Evolutionary conservation across 2,113 vertebrate genomes (phyloP).

Genomic region (Podilymbus podiceps): DNA sequence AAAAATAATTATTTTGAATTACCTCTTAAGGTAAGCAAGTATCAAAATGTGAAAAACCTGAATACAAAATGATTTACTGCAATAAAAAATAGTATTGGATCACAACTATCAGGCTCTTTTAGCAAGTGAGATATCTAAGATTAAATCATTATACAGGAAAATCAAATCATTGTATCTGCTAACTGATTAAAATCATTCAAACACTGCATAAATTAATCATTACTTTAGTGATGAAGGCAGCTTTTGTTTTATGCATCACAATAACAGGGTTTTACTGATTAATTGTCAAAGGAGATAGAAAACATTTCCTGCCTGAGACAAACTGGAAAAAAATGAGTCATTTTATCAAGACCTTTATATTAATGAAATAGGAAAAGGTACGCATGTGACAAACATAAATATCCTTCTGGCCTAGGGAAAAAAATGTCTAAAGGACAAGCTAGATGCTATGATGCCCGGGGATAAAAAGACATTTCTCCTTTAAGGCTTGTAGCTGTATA

Average conservation of each 20-base stretch:
- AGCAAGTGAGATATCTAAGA: not conserved
- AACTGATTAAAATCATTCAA: conserved; percentile 41
- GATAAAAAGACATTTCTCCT: not conserved
- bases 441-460: not conserved
- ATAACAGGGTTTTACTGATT: conserved; percentile 6
- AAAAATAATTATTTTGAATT: not conserved
- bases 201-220: conserved; percentile 50
- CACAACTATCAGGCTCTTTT: not conserved
- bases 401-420: not conserved
- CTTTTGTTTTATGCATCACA: not conserved
- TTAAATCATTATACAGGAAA: conserved; percentile 36
- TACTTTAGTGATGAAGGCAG: not conserved
- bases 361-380: not conserved
- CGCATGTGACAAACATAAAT: not conserved
- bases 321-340: not conserved
- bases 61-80: not conserved
- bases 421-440: not conserved
- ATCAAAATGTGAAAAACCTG: not conserved
- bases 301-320: conserved; percentile 2
- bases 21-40: not conserved
- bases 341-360: not conserved
- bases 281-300: not conserved
- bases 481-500: not conserved
- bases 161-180: conserved; percentile 32
- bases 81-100: not conserved